phyloP scores from a whole-genome alignment of 1,140 invertebrate genomes.

The Neotoxoptera formosana region DNA sequence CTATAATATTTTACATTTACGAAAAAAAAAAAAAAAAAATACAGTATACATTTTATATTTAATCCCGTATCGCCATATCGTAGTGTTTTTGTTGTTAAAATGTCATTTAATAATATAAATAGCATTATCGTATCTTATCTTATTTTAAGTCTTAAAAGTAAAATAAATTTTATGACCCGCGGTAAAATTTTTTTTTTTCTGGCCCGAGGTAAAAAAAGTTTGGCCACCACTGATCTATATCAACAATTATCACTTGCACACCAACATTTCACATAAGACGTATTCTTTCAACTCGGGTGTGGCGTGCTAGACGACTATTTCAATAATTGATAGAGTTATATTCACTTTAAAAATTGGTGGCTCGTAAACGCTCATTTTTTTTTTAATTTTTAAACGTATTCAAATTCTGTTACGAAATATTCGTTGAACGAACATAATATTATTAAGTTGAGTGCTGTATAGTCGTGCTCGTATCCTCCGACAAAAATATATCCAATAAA shows the following conservation, averaged over 20 bases:
- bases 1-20: too few species aligned
- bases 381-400: neutral
- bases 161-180: too few species aligned
- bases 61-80: too few species aligned
- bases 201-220: too few species aligned
- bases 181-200: too few species aligned
- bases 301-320: neutral
- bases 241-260: neutral
- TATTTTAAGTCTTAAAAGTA: too few species aligned
- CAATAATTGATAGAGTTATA: neutral
- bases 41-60: too few species aligned
- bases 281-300: neutral
- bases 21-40: too few species aligned
- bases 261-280: neutral
- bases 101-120: too few species aligned
- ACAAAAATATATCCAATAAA: neutral
- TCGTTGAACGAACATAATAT: neutral
- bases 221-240: too few species aligned
- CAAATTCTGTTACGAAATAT: neutral
- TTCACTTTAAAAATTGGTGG: neutral
- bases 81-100: too few species aligned
- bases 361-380: neutral
- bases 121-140: too few species aligned
- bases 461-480: neutral
- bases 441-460: neutral